Conservation (phyloP, 2,888 invertebrate species). For the Ichneumon xanthorius region DNA sequence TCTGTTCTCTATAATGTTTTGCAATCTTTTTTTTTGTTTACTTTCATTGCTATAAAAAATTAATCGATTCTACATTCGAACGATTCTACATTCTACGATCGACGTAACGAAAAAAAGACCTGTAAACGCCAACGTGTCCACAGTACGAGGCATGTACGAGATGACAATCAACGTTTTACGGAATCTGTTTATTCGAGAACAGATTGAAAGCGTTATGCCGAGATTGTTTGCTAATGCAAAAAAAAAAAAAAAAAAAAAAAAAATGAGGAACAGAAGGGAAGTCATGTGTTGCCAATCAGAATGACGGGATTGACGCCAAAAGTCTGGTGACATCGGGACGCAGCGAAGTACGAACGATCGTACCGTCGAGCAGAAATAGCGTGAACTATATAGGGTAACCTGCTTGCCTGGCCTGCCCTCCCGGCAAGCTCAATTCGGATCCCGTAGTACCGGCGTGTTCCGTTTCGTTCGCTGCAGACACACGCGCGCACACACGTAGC, state of each 20-base stretch:
- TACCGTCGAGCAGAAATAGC: neutral
- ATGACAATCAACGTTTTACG: no score
- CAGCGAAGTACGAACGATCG: neutral
- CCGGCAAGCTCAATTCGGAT: constrained; percentile 48
- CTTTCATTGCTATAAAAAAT: no score
- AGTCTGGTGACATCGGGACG: neutral
- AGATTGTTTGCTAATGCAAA: neutral
- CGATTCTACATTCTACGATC: no score
- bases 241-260: neutral
- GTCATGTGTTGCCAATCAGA: constrained; percentile 41
- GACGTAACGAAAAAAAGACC: no score
- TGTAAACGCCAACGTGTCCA: no score
- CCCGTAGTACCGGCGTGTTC: constrained; percentile 32
- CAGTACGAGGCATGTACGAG: no score
- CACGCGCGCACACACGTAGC: constrained; percentile 58
- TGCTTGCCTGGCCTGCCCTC: constrained; percentile 17
- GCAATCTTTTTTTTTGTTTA: no score
- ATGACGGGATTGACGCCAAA: neutral
- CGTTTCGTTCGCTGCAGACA: constrained; percentile 21
- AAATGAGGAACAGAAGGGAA: neutral
- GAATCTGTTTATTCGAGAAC: constrained; percentile 17
- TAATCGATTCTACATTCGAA: no score
- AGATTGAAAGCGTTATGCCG: constrained; percentile 15
- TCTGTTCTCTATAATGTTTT: no score
- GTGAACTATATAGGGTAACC: constrained; percentile 17